Conservation (phyloP, 2,113 vertebrate species). For the Benitochromis conjunctus region DNA sequence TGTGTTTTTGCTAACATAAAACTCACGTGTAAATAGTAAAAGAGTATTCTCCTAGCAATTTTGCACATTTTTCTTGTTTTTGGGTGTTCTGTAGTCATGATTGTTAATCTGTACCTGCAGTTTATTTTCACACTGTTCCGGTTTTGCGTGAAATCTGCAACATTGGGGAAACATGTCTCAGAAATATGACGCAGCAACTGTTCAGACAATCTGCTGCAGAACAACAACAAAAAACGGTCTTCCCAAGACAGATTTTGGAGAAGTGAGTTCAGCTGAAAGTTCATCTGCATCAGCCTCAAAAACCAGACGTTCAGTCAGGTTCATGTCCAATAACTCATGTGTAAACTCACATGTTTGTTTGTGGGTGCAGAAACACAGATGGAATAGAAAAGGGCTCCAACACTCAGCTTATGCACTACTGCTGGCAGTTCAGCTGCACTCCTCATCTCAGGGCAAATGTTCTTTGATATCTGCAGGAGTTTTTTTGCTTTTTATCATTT, state of each 20-base stretch:
- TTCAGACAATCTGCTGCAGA: slow-evolving; percentile 3
- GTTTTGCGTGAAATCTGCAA: background rate
- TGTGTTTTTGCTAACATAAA: background rate
- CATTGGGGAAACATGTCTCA: background rate
- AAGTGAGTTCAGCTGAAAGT: background rate
- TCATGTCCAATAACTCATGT: background rate
- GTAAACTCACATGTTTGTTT: background rate
- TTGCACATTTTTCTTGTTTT: background rate
- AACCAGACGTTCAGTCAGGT: background rate
- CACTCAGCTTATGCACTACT: background rate
- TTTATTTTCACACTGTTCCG: background rate
- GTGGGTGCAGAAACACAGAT: background rate
- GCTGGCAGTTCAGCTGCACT: background rate
- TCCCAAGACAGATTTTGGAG: background rate
- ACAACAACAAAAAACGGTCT: background rate
- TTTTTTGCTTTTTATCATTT: background rate
- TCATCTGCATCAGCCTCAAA: background rate
- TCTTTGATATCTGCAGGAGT: background rate
- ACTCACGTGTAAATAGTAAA: background rate
- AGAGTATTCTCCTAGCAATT: fast-evolving
- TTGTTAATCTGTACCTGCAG: background rate
- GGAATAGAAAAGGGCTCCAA: background rate
- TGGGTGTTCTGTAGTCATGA: background rate
- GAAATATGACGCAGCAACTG: background rate
- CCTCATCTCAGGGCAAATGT: background rate